Conservation (phyloP, 2,113 vertebrate genomes). For the Cervus canadensis region DNA sequence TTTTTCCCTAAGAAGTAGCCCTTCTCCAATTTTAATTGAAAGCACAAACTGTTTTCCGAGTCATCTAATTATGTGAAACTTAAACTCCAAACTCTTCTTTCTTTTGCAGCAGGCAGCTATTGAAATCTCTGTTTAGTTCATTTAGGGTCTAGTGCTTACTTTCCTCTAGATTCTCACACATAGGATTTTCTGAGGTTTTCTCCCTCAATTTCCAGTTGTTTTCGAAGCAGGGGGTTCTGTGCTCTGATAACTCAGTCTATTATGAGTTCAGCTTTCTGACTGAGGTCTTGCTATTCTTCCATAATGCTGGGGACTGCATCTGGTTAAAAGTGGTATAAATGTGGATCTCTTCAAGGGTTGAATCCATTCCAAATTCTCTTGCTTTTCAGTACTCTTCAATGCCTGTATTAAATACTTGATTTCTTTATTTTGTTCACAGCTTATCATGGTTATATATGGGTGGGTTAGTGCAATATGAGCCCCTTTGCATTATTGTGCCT, state of each 20-base stretch:
- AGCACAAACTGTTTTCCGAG: not conserved
- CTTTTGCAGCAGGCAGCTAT: not conserved
- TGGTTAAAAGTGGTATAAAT: not conserved
- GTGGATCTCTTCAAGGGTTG: not conserved
- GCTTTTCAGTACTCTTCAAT: not conserved
- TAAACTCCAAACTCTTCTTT: not conserved
- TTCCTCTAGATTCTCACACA: not conserved
- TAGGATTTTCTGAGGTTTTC: not conserved
- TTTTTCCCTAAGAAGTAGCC: not conserved
- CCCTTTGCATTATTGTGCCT: not conserved
- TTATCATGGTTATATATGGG: not conserved
- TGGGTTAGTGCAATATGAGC: not conserved
- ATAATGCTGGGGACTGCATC: not conserved
- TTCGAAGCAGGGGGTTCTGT: not conserved
- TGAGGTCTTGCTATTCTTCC: not conserved
- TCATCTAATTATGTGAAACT: constrained; percentile 3
- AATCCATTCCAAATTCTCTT: not conserved
- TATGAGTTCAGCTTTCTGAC: not conserved
- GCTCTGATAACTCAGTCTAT: not conserved
- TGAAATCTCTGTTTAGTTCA: constrained; percentile 29
- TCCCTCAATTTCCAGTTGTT: constrained; percentile 30
- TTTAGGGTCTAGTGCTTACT: not conserved
- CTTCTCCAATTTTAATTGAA: constrained; percentile 23
- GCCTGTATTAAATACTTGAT: not conserved
- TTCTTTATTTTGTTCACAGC: not conserved